phyloP scores from a whole-genome alignment of 2,888 invertebrate genomes.

The Drosophila antonietae region DNA sequence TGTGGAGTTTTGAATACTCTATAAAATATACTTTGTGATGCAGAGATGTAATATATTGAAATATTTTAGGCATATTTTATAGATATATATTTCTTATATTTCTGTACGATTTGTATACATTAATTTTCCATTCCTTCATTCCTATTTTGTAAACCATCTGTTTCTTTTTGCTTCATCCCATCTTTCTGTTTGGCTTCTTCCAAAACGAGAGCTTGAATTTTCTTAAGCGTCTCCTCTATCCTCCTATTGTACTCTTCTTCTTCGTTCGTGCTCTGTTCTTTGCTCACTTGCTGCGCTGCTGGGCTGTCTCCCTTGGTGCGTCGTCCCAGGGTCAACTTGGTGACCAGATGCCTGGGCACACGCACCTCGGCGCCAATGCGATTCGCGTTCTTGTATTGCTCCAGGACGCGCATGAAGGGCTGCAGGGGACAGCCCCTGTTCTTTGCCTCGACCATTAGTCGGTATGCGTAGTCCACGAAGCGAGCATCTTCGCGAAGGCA shows the following conservation, averaged over 20 bases:
- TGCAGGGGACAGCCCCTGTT: conserved; percentile 69
- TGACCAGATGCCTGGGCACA: conserved; percentile 76
- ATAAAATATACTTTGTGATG: background rate
- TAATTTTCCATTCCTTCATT: background rate
- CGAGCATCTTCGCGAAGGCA: conserved; percentile 68
- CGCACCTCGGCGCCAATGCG: conserved; percentile 73
- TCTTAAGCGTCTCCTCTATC: conserved; percentile 53
- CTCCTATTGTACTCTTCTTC: conserved; percentile 38
- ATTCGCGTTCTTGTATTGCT: conserved; percentile 74
- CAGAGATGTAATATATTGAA: background rate
- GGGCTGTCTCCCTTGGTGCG: conserved; percentile 66
- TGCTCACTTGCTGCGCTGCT: conserved; percentile 11
- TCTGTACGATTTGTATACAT: background rate
- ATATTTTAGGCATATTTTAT: no score
- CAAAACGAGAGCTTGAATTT: conserved; percentile 52
- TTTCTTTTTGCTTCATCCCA: background rate
- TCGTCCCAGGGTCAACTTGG: conserved; percentile 75
- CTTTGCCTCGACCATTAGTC: conserved; percentile 63
- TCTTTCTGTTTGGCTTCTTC: conserved; percentile 27
- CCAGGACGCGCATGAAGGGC: conserved; percentile 73
- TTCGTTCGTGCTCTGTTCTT: conserved; percentile 20
- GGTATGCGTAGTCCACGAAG: conserved; percentile 67
- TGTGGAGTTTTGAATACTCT: background rate
- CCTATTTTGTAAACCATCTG: background rate
- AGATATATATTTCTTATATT: no score